Evolutionary conservation across 2,888 invertebrate species (phyloP), one percentile per base, ranked within the genome.

Genomic region (Sycophila texana): DNA sequence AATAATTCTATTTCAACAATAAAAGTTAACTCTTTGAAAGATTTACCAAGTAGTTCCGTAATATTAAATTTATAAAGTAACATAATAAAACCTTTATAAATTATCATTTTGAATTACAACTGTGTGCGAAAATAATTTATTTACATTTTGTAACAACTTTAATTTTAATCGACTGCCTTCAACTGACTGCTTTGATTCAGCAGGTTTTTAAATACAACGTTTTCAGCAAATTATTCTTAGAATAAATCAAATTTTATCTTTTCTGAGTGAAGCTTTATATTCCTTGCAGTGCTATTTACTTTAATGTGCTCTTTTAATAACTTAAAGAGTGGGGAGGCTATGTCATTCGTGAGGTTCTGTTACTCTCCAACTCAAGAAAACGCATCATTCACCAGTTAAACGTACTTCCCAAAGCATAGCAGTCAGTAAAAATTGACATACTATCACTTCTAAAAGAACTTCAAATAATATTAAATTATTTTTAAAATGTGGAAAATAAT

Each of bases 1-100:
- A 67, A 80, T 74, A 82, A 82, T 74, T 55, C 26, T 5, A 66
- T 80, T 1, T 67, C 72, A 1, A 39, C 58, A 26, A 63, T 81
- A 13, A 71, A 66, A 39, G 12, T 74, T 20, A 22, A 13, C 5
- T 58, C 60, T 13, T 22, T 80, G 14, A 80, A 74, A 53, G 4
- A 77, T 55, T 55, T 81, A 30, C 66, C 77, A 0, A 73, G 26
- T 18, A 55, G 3, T 60, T 20, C 22, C 58, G 1, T 71, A 20
- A 30, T 67, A 26, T 14, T 79, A 51, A 30, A 73, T 61, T 67
- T 67, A 49, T 71, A 58, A 77, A 7, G 53, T 12, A 20, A 49
- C n/a, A 47, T 7, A n/a, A n/a, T 57, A 18, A 55, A 39, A 30
- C 16, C 1, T n/a, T 16, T 3, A n/a, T 16, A 60, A 26, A n/a